Evolutionary conservation across 2,797 vertebrate species (phyloP).

Genomic region (Enteromius fasciolatus): DNA sequence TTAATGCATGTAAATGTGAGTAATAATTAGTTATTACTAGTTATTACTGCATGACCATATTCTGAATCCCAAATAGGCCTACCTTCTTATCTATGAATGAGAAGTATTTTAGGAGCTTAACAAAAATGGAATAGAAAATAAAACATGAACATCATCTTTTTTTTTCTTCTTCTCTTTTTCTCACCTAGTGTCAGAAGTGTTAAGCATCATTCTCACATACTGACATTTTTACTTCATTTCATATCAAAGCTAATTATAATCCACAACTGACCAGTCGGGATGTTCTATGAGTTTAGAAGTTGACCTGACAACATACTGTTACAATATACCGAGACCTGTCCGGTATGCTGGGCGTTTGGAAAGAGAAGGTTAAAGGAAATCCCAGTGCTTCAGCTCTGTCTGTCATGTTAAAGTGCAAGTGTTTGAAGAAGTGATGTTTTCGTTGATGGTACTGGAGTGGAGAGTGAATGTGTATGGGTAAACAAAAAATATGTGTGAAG

Average conservation of each 20-base stretch:
- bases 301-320: not conserved
- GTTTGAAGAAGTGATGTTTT: conserved; percentile 4
- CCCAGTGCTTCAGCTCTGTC: not conserved
- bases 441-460: not conserved
- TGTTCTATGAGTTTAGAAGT: not conserved
- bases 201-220: not conserved
- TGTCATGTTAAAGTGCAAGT: not conserved
- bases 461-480: conserved; percentile 8
- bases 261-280: not conserved
- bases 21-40: not conserved
- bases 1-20: not conserved
- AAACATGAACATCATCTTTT: not conserved
- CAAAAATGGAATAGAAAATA: not conserved
- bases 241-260: not conserved
- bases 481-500: conserved; percentile 34
- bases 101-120: too few relatives aligned
- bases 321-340: not conserved
- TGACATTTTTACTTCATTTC: not conserved
- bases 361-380: not conserved
- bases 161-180: not conserved
- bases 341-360: not conserved
- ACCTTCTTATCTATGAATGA: not conserved
- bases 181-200: not conserved
- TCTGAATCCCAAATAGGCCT: not conserved
- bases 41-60: not conserved